Evolutionary conservation across 1,140 invertebrate species (phyloP), one percentile per base, ranked within the genome.

Genomic region (Cherax destructor): DNA sequence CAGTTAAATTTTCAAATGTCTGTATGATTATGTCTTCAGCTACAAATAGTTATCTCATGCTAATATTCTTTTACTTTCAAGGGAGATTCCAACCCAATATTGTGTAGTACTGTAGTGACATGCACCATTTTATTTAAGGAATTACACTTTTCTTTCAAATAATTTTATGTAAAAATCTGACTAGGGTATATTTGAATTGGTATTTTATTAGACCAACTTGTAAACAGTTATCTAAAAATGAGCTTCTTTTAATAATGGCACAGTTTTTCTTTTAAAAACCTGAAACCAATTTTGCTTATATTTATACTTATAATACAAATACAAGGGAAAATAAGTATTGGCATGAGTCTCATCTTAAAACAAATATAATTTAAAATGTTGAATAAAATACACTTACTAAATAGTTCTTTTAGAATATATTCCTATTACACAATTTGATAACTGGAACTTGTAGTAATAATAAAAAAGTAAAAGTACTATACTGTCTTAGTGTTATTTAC

Each of bases 311-410:
- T 74, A 74, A 74, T 56, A 56, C 4, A 74, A 30, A 5, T 74
- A 10, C 7, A 74, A 30, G 69, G 6, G 7, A 69, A 74, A 74
- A 74, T 11, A 74, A 30, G n/a, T 4, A 74, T 74, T 30, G 69
- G 69, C 69, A 74, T n/a, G 69, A 74, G 69, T 74, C 69, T 74
- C n/a, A 74, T 21, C 69, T 30, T 74, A 30, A 74, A 74, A 74
- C 7, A 30, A 74, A 74, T 7, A 30, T 74, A 30, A 7, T 30
- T 5, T 30, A 74, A 1, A 10, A 7, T 7, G 6, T n/a, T 69
- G 13, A 69, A 74, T 30, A 9, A 30, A 30, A 10, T 74, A 21
- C 24, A 24, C n/a, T 74, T 74, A 30, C 69, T 30, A 30, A 30
- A 11, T 74, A 74, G 21, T 10, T 30, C 30, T 74, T 9, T 74